These are phyloP conservation scores for Tyrophagus putrescentiae DNA, from an alignment of 1,140 invertebrate genomes.

Conservation along the genomic window DNA sequence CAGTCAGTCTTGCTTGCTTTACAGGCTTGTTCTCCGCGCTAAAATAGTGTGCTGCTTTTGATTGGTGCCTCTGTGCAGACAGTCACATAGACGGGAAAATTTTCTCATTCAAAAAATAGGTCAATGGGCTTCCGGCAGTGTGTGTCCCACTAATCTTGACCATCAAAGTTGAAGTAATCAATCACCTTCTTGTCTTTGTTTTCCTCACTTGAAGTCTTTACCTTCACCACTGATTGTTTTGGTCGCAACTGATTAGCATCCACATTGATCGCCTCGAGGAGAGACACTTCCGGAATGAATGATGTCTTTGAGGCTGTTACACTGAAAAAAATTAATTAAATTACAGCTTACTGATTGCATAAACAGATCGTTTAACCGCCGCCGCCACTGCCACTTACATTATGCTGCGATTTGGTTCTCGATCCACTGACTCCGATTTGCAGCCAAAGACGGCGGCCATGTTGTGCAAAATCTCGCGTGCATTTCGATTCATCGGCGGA, in stretches of 20 bases:
- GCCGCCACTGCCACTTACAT: constrained; percentile 68
- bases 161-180: constrained; percentile 12
- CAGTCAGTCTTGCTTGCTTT: no score
- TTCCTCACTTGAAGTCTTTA: neutral
- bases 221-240: constrained; percentile 1
- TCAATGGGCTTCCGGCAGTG: no score
- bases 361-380: constrained; percentile 11
- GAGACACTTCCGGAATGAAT: neutral
- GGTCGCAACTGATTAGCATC: neutral
- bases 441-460: constrained; percentile 86
- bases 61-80: no score
- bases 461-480: constrained; percentile 77
- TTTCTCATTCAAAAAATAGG: no score
- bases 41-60: no score
- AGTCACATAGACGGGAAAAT: no score
- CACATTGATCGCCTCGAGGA: neutral
- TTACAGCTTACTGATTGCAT: neutral
- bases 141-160: neutral
- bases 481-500: constrained; percentile 77
- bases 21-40: no score
- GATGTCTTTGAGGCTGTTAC: neutral
- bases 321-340: neutral
- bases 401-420: constrained; percentile 83
- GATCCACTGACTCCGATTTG: constrained; percentile 78
- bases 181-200: constrained; percentile 9